Evolutionary conservation across 2,797 vertebrate genomes (phyloP).

Genomic region (Brachymystax lenok): DNA sequence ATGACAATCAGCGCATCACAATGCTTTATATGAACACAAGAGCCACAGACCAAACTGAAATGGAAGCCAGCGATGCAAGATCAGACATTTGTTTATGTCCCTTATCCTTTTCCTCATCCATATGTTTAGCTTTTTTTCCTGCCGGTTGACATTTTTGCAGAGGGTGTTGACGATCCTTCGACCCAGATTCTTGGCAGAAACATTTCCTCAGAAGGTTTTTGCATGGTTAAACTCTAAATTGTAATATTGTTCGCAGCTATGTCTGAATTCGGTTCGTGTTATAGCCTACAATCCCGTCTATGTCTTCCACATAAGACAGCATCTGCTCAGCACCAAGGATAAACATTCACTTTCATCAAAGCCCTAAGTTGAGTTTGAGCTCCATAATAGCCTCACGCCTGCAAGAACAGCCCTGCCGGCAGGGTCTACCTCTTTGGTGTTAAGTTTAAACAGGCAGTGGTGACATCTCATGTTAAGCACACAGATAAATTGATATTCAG

Average conservation of each 20-base stretch:
- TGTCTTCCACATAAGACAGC: not conserved
- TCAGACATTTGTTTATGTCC: not conserved
- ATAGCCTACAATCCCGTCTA: not conserved
- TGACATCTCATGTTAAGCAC: constrained; percentile 40
- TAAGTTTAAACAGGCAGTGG: constrained; percentile 55
- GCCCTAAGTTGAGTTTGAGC: not conserved
- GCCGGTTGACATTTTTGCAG: not conserved
- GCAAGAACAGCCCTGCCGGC: not conserved
- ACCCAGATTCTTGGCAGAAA: not conserved
- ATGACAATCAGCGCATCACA: not conserved
- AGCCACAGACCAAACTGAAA: not conserved
- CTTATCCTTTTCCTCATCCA: too few species aligned
- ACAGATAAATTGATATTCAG: not conserved
- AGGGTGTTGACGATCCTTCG: not conserved
- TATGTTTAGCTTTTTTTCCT: not conserved
- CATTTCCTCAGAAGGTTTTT: not conserved
- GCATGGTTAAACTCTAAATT: not conserved
- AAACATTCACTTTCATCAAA: constrained; percentile 3
- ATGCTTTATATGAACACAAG: not conserved
- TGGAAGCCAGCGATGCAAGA: not conserved
- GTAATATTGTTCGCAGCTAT: not conserved
- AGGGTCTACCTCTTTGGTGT: constrained; percentile 22
- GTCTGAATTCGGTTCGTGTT: not conserved
- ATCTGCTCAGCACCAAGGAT: not conserved
- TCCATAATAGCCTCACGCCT: too few species aligned